phyloP scores from a whole-genome alignment of 2,888 invertebrate species.

The Mellilla xanthometata region DNA sequence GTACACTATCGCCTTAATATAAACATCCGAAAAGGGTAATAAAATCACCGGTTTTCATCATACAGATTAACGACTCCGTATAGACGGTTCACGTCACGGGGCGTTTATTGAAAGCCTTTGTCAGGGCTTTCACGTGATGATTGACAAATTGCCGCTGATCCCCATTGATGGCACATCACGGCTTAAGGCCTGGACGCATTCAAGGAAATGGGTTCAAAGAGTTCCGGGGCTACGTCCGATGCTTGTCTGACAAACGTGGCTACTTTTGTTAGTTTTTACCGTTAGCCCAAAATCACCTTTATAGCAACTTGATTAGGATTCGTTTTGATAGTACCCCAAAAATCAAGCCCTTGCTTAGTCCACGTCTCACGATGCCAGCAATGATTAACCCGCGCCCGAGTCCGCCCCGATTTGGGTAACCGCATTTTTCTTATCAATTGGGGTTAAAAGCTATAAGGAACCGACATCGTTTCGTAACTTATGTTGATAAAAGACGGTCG shows the following conservation, averaged over 20 bases:
- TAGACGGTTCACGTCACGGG: constrained; percentile 26
- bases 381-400: constrained; percentile 50
- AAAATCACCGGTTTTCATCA: constrained; percentile 22
- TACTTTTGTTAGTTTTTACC: too few relatives aligned
- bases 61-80: constrained; percentile 26
- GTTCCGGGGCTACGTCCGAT: neutral
- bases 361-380: constrained; percentile 45
- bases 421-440: constrained; percentile 28
- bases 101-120: constrained; percentile 60
- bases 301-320: too few relatives aligned
- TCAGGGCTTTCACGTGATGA: constrained; percentile 61
- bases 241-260: too few relatives aligned
- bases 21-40: constrained; percentile 9
- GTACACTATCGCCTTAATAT: neutral
- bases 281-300: too few relatives aligned
- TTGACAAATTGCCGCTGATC: constrained; percentile 74
- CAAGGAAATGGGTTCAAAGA: neutral
- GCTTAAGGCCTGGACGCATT: constrained; percentile 23
- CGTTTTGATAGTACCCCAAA: too few relatives aligned
- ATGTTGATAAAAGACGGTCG: constrained; percentile 3
- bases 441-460: constrained; percentile 26
- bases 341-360: constrained; percentile 6
- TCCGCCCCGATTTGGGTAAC: constrained; percentile 23
- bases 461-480: constrained; percentile 8
- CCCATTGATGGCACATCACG: constrained; percentile 44